Evolutionary conservation across 2,797 vertebrate species (phyloP), one percentile per base, ranked within the genome.

Genomic region (Neosilurus mollespiculum): DNA sequence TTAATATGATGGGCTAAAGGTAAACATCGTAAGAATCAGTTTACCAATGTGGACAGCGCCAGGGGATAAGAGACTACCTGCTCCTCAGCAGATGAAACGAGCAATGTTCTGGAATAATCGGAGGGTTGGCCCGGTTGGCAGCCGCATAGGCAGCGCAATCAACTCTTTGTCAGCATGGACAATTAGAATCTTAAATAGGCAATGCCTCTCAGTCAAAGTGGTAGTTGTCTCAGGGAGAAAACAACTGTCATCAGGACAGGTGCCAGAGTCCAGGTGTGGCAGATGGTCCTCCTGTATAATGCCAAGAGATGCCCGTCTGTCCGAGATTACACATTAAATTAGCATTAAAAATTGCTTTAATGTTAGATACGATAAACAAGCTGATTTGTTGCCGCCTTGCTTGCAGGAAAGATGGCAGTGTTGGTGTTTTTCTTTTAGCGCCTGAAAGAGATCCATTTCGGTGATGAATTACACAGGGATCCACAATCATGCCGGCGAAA

Each of bases 21-120:
- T 93, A 94, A 92, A 94, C 93, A 94, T 93, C 87, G 90, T 91
- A 90, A 91, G 90, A 93, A 92, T 92, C 90, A 89, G 92, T 94
- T 93, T 93, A 89, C 90, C 87, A 89, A 83, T 43, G 67, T 53
- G 34, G 89, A 85, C 85, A 89, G 87, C 86, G 24, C 77, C 83
- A 78, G 81, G 84, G 84, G 86, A 75, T 81, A 34, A 0, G n/a
- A n/a, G 24, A 58, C 58, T 75, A 64, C 58, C 70, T 89, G 89
- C 89, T 81, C 75, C 85, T 88, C 89, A 89, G 87, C 89, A 90
- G 89, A 87, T 83, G 91, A 92, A 94, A 91, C 89, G 90, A 89
- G 86, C 88, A 34, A 69, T 54, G 82, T 83, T 83, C 64, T 65
- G 73, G 58, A 86, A 71, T 76, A 80, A 88, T 83, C 15, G 80